Evolutionary conservation across 92 coral and sea anemone species (phyloP).

Genomic region (Paragorgia papillata): DNA sequence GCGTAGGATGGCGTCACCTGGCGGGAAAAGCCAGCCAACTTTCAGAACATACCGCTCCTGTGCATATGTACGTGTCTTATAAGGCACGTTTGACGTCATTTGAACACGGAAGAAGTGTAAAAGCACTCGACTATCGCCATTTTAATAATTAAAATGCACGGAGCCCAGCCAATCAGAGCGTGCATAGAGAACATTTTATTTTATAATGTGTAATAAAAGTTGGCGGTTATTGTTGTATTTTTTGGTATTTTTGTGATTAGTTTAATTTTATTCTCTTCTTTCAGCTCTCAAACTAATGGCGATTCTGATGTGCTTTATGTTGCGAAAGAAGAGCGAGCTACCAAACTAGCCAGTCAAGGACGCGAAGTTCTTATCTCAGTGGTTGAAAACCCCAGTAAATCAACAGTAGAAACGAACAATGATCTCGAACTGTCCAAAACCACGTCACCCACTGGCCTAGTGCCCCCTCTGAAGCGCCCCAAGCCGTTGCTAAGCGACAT

Average conservation of each 20-base stretch:
- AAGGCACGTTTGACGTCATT: too few relatives aligned
- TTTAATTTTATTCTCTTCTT: not conserved
- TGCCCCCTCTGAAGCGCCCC: not conserved
- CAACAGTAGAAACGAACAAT: not conserved
- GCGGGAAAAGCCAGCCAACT: too few relatives aligned
- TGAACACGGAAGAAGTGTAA: too few relatives aligned
- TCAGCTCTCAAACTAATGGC: conserved; percentile 26
- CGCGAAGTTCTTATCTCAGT: conserved; percentile 39
- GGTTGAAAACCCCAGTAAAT: conserved; percentile 33
- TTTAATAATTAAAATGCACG: too few relatives aligned
- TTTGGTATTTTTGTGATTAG: not conserved
- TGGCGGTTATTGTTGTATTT: not conserved
- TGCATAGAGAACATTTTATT: too few relatives aligned
- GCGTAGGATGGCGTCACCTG: too few relatives aligned
- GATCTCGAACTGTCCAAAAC: not conserved
- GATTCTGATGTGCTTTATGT: conserved; percentile 21
- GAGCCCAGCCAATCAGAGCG: too few relatives aligned
- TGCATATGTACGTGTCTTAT: too few relatives aligned
- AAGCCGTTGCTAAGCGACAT: conserved; percentile 30
- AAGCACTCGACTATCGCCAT: too few relatives aligned
- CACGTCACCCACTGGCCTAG: not conserved
- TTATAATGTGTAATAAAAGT: too few relatives aligned
- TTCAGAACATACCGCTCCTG: too few relatives aligned
- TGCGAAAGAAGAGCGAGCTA: conserved; percentile 35
- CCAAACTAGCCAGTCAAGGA: conserved; percentile 10